Conservation (phyloP, 2,113 vertebrate species). For the Sturnira hondurensis region DNA sequence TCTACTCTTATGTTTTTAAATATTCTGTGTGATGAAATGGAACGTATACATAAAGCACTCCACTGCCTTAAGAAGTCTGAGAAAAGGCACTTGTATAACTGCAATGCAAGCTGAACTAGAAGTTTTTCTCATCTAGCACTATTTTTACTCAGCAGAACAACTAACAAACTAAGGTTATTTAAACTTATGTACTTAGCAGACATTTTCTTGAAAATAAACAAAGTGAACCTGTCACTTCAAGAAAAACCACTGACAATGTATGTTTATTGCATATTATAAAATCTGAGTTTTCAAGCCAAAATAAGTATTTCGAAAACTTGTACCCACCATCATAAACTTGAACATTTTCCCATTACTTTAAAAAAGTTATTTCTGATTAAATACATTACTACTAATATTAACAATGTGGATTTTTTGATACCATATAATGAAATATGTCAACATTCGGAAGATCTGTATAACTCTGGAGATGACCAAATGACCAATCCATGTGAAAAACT, state of each 20-base stretch:
- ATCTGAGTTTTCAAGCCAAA: constrained; percentile 6
- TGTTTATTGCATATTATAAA: constrained; percentile 30
- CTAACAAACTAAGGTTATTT: not conserved
- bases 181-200: not conserved
- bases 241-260: not conserved
- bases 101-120: not conserved
- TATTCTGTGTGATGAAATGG: not conserved
- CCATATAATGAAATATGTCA: not conserved
- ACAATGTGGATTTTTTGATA: not conserved
- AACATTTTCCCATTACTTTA: not conserved
- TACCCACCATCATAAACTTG: not conserved
- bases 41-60: not conserved
- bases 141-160: not conserved
- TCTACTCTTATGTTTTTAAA: not conserved
- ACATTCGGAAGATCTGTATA: not conserved
- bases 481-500: not conserved
- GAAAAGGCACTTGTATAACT: not conserved
- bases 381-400: not conserved
- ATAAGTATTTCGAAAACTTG: constrained; percentile 23
- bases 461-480: not conserved
- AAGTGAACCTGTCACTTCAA: constrained; percentile 15
- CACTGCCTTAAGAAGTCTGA: not conserved
- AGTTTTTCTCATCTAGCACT: not conserved
- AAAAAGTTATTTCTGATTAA: constrained; percentile 20
- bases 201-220: constrained; percentile 7